These are phyloP conservation scores for Archips crataeganus DNA, from an alignment of 2,888 invertebrate species.

Conservation along the genomic window DNA sequence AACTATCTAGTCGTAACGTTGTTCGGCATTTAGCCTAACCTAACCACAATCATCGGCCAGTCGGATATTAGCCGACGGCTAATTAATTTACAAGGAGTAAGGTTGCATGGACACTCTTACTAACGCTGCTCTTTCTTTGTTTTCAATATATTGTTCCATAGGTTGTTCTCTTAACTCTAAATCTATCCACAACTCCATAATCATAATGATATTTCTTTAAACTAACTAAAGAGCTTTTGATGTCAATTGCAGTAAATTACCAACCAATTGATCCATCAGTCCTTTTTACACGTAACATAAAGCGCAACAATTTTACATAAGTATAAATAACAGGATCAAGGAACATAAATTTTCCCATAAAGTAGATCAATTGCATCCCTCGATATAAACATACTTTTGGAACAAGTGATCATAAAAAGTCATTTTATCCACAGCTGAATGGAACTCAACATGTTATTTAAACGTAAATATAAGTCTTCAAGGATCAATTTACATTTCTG, in stretches of 20 bases:
- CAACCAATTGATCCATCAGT: background rate
- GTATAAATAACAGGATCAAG: background rate
- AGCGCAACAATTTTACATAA: background rate
- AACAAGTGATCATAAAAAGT: constrained; percentile 15
- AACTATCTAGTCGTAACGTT: too few relatives aligned
- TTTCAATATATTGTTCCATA: too few relatives aligned
- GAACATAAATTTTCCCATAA: constrained; percentile 9
- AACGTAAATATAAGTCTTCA: constrained; percentile 41
- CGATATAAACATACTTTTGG: constrained; percentile 6
- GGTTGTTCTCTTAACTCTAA: too few relatives aligned
- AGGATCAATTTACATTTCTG: constrained; percentile 70
- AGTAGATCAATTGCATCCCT: constrained; percentile 13
- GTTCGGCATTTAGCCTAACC: too few relatives aligned
- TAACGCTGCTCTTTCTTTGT: too few relatives aligned
- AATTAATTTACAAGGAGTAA: too few relatives aligned
- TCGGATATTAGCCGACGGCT: too few relatives aligned
- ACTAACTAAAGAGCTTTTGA: background rate
- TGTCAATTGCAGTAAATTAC: background rate
- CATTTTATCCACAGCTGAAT: constrained; percentile 6
- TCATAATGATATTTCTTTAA: background rate
- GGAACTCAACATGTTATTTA: constrained; percentile 23
- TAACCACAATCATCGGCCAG: too few relatives aligned
- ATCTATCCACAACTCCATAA: background rate
- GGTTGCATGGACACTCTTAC: too few relatives aligned
- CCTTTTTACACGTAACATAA: background rate